phyloP scores from a whole-genome alignment of 2,888 invertebrate species.

The Nezara viridula region DNA sequence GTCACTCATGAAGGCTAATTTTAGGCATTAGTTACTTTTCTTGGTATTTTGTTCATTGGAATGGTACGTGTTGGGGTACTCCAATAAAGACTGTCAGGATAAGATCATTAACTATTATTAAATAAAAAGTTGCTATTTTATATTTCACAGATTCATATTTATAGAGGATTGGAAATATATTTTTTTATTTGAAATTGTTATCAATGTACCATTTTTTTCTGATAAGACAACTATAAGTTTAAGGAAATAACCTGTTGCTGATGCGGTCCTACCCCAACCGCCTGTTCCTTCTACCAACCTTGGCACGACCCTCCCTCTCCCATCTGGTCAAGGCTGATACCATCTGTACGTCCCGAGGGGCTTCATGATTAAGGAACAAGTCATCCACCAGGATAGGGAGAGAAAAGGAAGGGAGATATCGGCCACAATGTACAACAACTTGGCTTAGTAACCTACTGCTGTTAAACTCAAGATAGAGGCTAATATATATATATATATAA shows the following conservation, averaged over 20 bases:
- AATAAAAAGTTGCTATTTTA: too few relatives aligned
- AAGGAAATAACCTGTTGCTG: background rate
- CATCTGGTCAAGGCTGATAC: background rate
- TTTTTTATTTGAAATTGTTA: background rate
- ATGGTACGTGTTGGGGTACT: too few relatives aligned
- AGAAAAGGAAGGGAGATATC: background rate
- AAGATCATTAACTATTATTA: too few relatives aligned
- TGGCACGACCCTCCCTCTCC: background rate
- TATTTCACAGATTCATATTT: too few relatives aligned
- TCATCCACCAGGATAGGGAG: background rate
- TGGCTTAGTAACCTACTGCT: background rate
- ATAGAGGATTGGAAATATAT: too few relatives aligned
- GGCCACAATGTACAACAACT: background rate
- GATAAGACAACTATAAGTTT: background rate
- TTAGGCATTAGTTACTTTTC: too few relatives aligned
- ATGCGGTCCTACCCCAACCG: background rate
- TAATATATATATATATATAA: too few relatives aligned
- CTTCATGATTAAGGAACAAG: background rate
- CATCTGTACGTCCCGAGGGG: background rate
- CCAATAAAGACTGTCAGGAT: too few relatives aligned
- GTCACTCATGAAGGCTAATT: too few relatives aligned
- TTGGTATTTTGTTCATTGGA: too few relatives aligned
- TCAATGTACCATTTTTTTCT: background rate
- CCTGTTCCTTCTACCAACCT: background rate
- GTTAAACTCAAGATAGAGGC: background rate